Evolutionary conservation across 2,113 vertebrate genomes (phyloP).

Genomic region (Camelus dromedarius): DNA sequence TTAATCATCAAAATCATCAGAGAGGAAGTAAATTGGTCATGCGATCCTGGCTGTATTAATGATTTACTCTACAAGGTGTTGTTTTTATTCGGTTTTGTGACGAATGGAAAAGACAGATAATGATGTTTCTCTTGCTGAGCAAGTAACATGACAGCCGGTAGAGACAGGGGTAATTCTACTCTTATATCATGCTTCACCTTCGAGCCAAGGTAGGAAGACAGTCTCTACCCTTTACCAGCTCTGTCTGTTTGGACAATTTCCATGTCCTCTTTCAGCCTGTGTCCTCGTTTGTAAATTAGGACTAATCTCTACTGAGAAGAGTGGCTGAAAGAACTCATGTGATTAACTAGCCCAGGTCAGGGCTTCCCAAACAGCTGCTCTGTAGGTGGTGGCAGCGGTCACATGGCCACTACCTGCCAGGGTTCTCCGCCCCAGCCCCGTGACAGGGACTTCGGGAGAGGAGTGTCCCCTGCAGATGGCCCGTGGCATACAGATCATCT

Average conservation of each 20-base stretch:
- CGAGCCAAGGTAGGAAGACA: background rate
- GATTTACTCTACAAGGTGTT: background rate
- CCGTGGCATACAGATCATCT: background rate
- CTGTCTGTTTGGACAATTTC: background rate
- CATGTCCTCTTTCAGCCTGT: background rate
- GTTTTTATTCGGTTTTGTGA: background rate
- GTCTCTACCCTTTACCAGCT: background rate
- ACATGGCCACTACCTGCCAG: rapidly evolving
- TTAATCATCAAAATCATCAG: background rate
- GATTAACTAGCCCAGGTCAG: background rate
- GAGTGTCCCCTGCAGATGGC: background rate
- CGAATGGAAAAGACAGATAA: background rate
- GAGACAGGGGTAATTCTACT: background rate
- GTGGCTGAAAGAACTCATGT: background rate
- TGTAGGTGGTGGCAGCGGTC: background rate
- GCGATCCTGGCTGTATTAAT: background rate
- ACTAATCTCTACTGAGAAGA: background rate
- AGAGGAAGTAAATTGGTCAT: background rate
- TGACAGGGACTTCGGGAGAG: conserved; percentile 5
- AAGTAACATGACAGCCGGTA: background rate
- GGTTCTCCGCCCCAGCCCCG: background rate
- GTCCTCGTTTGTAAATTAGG: background rate
- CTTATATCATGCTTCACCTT: background rate
- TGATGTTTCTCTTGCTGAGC: background rate
- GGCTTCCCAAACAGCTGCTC: background rate